Evolutionary conservation across 2,797 vertebrate genomes (phyloP).

Genomic region (Poeciliopsis gracilis): DNA sequence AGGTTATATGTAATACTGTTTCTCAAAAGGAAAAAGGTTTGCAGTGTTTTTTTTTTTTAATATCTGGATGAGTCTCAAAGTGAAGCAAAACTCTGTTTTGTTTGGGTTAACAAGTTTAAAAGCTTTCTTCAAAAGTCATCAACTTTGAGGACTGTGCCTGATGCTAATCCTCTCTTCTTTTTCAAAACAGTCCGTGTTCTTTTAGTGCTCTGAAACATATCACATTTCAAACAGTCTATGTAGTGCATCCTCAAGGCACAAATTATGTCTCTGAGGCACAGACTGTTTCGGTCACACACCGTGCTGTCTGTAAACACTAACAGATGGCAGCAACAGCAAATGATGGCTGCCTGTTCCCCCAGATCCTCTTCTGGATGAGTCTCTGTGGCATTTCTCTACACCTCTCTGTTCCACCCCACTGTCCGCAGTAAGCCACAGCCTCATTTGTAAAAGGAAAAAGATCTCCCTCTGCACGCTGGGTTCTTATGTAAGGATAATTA

Average conservation of each 20-base stretch:
- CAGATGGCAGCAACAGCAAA: conserved; percentile 40
- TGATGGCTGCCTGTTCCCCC: conserved; percentile 19
- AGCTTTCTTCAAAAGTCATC: conserved; percentile 32
- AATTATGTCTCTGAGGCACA: conserved; percentile 45
- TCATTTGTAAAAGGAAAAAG: conserved; percentile 59
- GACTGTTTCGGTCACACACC: conserved; percentile 30
- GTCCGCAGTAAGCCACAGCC: conserved; percentile 41
- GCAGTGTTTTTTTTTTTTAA: background rate
- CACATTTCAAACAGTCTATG: conserved; percentile 50
- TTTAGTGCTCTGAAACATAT: conserved; percentile 33
- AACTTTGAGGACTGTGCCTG: conserved; percentile 29
- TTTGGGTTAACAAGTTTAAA: conserved; percentile 19
- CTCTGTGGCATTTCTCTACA: conserved; percentile 32
- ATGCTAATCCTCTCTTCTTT: conserved; percentile 47
- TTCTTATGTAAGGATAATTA: conserved; percentile 22
- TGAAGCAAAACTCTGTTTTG: conserved; percentile 14
- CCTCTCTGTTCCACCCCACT: conserved; percentile 36
- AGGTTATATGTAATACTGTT: background rate
- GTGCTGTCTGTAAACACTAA: conserved; percentile 49
- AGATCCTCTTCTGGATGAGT: conserved; percentile 27
- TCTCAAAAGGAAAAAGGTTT: background rate
- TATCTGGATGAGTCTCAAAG: background rate
- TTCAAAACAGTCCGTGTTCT: conserved; percentile 37
- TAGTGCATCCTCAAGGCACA: conserved; percentile 27
- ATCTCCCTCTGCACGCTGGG: conserved; percentile 20